Evolutionary conservation across 2,113 vertebrate genomes (phyloP).

Genomic region (Chloebia gouldiae): DNA sequence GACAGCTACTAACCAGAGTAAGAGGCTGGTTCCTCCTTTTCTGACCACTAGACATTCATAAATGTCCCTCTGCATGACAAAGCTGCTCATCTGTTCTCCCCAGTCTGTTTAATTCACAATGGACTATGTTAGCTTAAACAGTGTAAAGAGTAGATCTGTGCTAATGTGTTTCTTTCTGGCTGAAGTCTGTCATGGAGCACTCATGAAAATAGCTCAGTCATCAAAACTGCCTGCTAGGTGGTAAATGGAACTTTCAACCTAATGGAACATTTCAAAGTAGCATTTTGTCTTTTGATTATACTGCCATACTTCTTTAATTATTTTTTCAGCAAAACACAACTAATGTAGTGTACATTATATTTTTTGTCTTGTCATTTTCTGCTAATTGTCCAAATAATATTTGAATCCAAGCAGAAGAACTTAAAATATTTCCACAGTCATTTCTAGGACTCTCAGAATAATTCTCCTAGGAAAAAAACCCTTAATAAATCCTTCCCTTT

Average conservation of each 20-base stretch:
- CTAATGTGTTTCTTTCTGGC: background rate
- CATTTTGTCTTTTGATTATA: background rate
- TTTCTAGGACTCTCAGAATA: background rate
- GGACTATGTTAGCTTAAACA: background rate
- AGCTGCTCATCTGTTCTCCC: background rate
- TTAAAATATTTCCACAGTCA: background rate
- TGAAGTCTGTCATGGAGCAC: accelerated
- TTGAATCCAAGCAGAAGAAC: background rate
- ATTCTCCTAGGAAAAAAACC: background rate
- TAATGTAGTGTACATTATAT: background rate
- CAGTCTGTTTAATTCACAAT: background rate
- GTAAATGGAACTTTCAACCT: background rate
- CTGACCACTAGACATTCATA: background rate
- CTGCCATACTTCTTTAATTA: background rate
- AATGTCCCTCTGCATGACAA: accelerated
- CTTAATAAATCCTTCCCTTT: background rate
- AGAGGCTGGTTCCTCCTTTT: background rate
- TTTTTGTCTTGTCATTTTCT: background rate
- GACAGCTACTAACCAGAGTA: background rate
- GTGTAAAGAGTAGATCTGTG: background rate
- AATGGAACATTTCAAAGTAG: background rate
- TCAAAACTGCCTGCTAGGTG: background rate
- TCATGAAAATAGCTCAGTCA: background rate
- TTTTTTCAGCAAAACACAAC: background rate
- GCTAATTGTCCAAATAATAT: background rate